phyloP scores from a whole-genome alignment of 1,140 invertebrate species.

The Oppia nitens region DNA sequence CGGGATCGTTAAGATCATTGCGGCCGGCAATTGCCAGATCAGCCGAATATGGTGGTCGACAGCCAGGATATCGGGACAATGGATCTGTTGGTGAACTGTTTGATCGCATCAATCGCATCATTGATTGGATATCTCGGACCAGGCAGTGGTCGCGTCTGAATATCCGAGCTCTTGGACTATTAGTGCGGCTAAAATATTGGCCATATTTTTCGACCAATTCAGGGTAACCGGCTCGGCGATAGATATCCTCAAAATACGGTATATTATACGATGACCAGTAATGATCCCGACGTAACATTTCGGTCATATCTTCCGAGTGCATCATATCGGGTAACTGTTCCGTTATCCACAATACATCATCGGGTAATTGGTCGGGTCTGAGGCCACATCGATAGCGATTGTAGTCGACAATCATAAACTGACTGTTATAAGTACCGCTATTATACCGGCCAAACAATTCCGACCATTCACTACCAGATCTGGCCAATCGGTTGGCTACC shows the following conservation, averaged over 20 bases:
- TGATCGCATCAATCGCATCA: constrained; percentile 28
- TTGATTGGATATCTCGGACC: constrained; percentile 23
- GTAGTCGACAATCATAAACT: constrained; percentile 31
- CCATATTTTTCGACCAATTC: constrained; percentile 23
- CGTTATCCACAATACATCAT: constrained; percentile 31
- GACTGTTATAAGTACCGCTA: constrained; percentile 31
- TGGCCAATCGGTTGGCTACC: constrained; percentile 29
- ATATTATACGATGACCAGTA: constrained; percentile 31
- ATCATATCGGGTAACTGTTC: constrained; percentile 30
- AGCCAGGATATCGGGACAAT: constrained; percentile 8
- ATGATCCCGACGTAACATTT: constrained; percentile 24
- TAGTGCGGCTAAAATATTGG: constrained; percentile 25
- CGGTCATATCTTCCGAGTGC: constrained; percentile 23
- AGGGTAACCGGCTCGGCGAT: constrained; percentile 28
- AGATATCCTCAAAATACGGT: constrained; percentile 30
- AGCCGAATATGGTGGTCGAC: constrained; percentile 14
- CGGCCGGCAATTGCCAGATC: constrained; percentile 12
- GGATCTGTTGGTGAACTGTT: constrained; percentile 22
- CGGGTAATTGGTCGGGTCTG: constrained; percentile 22
- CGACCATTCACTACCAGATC: constrained; percentile 25
- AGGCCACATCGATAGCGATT: constrained; percentile 26
- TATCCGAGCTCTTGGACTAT: constrained; percentile 28
- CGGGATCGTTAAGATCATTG: constrained; percentile 14
- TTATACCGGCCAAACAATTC: constrained; percentile 24
- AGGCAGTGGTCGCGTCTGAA: constrained; percentile 27